Evolutionary conservation across 2,113 vertebrate genomes (phyloP), one percentile per base, ranked within the genome.

Genomic region (Amphiprion ocellaris): DNA sequence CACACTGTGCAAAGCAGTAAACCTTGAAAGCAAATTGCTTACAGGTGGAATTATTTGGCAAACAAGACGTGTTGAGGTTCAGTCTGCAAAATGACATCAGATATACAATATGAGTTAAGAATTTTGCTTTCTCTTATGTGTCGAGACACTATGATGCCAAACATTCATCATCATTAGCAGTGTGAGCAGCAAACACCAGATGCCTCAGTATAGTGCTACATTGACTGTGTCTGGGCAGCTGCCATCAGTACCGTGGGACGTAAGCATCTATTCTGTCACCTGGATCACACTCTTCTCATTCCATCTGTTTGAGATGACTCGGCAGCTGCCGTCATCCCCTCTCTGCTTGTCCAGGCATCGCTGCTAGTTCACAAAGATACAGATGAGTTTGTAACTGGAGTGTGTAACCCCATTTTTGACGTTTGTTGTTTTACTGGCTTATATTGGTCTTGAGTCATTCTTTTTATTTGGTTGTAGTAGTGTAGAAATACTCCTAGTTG

Each of bases 151-250:
- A 19, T 83, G 86, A 69, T 24, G 66, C 53, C 59, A 85, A 63
- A 77, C 92, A 89, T 93, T 93, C 85, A 92, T 94, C 90, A 89
- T 93, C 90, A 92, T 93, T 93, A 92, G 82, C 68, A 37, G 72
- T 26, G 19, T 2, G 53, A 83, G 86, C 87, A 83, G 82, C 70
- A 66, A 86, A 83, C 87, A 89, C 77, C 91, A 93, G 90, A 90
- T 91, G 92, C 86, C 67, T 78, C 33, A 21, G 44, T 84, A 68
- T 68, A 81, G 67, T 78, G 61, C 67, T 82, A 80, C 79, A 41
- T 70, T 30, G 54, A 72, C 76, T 86, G 64, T 88, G 89, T 86
- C 86, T 79, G 83, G 74, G 72, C 80, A 71, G 71, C 73, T 50
- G 71, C 69, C 74, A 54, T 79, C 84, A 82, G 55, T 72, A 80